Conservation (phyloP, 2,797 vertebrate species). For the Monodelphis domestica region DNA sequence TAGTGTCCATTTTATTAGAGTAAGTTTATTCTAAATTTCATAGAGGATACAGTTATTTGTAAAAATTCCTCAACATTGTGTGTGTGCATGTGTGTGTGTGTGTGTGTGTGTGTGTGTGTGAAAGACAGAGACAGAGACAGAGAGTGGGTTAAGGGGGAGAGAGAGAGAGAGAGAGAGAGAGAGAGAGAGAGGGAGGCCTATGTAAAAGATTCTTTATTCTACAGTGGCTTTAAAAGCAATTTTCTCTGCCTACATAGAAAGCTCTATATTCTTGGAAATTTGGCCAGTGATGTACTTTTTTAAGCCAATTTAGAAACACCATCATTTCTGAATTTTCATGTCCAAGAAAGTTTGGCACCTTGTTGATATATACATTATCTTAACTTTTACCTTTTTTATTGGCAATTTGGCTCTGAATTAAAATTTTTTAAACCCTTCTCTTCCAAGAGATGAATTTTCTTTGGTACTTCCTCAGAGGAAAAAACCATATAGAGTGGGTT, state of each 20-base stretch:
- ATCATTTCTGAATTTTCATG: not conserved
- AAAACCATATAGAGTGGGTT: not conserved
- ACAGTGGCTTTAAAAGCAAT: slow-evolving; percentile 27
- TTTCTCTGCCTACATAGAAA: slow-evolving; percentile 3
- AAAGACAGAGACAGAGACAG: not conserved
- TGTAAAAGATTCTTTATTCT: slow-evolving; percentile 26
- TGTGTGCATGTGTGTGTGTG: no score
- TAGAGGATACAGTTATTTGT: slow-evolving; percentile 17
- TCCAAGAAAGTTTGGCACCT: slow-evolving; percentile 13
- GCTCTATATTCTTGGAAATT: slow-evolving; percentile 9
- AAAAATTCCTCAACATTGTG: slow-evolving; percentile 41
- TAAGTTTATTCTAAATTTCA: slow-evolving; percentile 52
- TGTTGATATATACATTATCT: not conserved
- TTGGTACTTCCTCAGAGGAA: slow-evolving; percentile 6
- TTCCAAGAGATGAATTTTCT: slow-evolving; percentile 22
- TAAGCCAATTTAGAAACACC: not conserved
- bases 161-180: no score
- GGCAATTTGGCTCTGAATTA: slow-evolving; percentile 5
- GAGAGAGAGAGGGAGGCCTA: no score
- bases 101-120: not conserved
- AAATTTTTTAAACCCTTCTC: slow-evolving; percentile 13
- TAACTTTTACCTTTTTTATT: not conserved
- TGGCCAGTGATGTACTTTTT: slow-evolving; percentile 28
- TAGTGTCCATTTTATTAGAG: slow-evolving; percentile 52
- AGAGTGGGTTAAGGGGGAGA: not conserved